These are phyloP conservation scores for Seira musarum DNA, from an alignment of 2,888 invertebrate genomes.

Conservation along the genomic window DNA sequence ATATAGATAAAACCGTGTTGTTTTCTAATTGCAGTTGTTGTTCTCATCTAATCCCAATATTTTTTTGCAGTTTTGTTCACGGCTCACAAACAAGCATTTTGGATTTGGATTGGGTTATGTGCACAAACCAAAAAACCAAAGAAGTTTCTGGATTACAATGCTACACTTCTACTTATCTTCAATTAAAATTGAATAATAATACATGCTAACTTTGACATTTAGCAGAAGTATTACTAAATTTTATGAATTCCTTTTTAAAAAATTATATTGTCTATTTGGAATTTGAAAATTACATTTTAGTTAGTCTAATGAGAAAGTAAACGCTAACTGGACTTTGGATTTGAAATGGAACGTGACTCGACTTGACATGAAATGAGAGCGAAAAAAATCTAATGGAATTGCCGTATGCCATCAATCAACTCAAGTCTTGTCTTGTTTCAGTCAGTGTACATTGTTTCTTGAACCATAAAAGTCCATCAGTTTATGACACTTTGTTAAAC, in stretches of 20 bases:
- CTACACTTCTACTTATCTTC: no score
- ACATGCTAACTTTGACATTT: no score
- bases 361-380: not conserved
- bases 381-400: not conserved
- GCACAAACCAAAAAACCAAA: no score
- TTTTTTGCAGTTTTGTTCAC: no score
- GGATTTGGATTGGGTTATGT: no score
- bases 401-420: slow-evolving; percentile 5
- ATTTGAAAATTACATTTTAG: not conserved
- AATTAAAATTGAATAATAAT: no score
- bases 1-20: not conserved
- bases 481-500: slow-evolving; percentile 20
- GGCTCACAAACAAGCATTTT: no score
- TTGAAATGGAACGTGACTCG: not conserved
- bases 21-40: not conserved
- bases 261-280: not conserved
- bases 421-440: not conserved
- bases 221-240: no score
- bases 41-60: not conserved
- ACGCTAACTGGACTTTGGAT: not conserved
- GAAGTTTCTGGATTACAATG: no score
- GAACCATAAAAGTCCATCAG: not conserved
- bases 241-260: no score
- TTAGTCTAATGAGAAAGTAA: not conserved
- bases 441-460: not conserved